Percentiles rank a stretch among this genome's conserved stretches.
Evolutionary conservation across 2,113 vertebrate genomes (phyloP).

Genomic region (Microtus montanus): DNA sequence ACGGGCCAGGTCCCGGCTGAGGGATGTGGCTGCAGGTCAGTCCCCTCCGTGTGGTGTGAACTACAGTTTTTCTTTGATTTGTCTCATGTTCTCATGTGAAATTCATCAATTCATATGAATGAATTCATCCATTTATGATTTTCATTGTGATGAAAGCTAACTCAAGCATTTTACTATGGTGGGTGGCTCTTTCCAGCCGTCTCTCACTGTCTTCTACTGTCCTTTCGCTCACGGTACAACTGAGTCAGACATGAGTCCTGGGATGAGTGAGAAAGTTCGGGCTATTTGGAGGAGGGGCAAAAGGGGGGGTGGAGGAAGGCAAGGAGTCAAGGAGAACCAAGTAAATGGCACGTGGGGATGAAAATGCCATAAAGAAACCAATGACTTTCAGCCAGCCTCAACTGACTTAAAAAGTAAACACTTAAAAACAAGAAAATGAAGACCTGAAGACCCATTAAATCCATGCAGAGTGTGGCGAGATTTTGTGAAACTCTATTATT

Average conservation of each 20-base stretch:
- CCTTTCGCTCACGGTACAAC: neutral
- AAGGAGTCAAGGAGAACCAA: neutral
- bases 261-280: conserved; percentile 20
- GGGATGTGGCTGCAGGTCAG: neutral
- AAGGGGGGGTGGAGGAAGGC: too few species aligned
- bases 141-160: neutral
- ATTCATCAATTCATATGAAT: neutral
- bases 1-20: conserved; percentile 1
- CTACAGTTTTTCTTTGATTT: conserved; percentile 1
- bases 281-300: neutral
- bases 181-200: neutral
- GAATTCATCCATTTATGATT: neutral
- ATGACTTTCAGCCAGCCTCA: neutral
- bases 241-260: neutral
- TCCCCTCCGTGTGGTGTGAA: neutral
- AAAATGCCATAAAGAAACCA: neutral
- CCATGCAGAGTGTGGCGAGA: neutral
- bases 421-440: conserved; percentile 49
- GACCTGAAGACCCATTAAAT: neutral
- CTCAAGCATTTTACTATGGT: neutral
- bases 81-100: conserved; percentile 17
- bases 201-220: neutral
- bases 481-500: conserved; percentile 45
- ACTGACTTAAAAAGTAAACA: neutral
- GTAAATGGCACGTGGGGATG: neutral